These are phyloP conservation scores for Macrophya annulata DNA, from an alignment of 2,888 invertebrate species.

Conservation along the genomic window DNA sequence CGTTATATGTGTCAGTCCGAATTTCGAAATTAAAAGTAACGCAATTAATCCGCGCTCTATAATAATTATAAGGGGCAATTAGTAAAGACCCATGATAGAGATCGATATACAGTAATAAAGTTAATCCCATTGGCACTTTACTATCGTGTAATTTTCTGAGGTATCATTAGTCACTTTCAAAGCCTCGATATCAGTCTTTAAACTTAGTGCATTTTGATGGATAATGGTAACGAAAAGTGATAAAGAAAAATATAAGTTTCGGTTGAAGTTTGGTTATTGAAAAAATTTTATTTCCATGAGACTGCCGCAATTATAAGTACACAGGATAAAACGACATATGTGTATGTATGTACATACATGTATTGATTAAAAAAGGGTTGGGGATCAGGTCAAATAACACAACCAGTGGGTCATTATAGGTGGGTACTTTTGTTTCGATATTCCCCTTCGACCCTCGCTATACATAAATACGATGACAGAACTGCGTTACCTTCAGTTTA, in stretches of 20 bases:
- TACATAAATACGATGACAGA: conserved; percentile 12
- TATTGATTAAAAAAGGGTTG: conserved; percentile 20
- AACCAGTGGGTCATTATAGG: not conserved
- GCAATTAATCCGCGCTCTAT: not conserved
- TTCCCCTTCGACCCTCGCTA: not conserved
- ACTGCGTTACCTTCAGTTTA: not conserved
- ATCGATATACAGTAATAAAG: conserved; percentile 11
- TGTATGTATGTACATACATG: no score
- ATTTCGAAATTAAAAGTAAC: not conserved
- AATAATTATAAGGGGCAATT: not conserved
- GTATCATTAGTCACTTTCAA: conserved; percentile 11
- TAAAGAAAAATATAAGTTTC: not conserved
- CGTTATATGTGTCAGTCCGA: not conserved
- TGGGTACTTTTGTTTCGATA: conserved; percentile 19
- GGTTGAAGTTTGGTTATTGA: not conserved
- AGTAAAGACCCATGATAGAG: not conserved
- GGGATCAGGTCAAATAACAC: not conserved
- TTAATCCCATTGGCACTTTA: not conserved
- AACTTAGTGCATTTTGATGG: not conserved
- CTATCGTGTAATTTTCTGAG: not conserved
- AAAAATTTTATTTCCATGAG: not conserved
- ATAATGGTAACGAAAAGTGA: conserved; percentile 17
- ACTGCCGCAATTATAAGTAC: not conserved
- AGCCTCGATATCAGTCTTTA: conserved; percentile 1
- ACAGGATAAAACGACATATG: not conserved